Conservation (phyloP, 2,113 vertebrate genomes). For the Ictalurus furcatus region DNA sequence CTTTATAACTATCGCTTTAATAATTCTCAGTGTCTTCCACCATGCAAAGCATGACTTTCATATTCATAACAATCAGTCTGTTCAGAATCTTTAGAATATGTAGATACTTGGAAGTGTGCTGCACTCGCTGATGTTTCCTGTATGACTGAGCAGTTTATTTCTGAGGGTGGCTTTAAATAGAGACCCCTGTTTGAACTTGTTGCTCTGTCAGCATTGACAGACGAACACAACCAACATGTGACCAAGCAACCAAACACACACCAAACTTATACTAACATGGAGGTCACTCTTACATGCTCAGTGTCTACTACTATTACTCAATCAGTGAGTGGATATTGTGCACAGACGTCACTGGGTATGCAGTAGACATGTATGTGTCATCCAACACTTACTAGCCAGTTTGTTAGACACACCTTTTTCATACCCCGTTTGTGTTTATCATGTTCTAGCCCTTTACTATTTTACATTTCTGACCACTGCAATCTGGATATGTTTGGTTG, state of each 20-base stretch:
- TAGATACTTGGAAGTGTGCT: background rate
- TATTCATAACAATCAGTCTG: background rate
- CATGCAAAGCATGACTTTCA: background rate
- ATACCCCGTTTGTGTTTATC: no score
- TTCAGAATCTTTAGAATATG: background rate
- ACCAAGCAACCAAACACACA: slow-evolving; percentile 4
- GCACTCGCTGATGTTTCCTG: background rate
- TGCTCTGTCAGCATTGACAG: background rate
- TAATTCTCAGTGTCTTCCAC: background rate
- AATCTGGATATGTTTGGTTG: no score
- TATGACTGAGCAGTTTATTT: slow-evolving; percentile 36
- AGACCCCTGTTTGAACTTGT: slow-evolving; percentile 28
- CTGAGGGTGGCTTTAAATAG: slow-evolving; percentile 53
- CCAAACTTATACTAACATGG: no score
- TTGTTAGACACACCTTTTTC: no score
- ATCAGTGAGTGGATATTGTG: no score
- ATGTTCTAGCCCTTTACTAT: no score
- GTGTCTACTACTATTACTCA: no score
- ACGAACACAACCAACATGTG: background rate
- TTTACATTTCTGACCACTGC: no score
- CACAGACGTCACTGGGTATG: no score
- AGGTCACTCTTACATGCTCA: no score
- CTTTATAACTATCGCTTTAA: background rate
- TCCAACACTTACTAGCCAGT: no score
- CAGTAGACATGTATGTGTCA: no score